A percentile compares a stretch with the other conserved stretches of the same genome.
Evolutionary conservation across 2,113 vertebrate genomes (phyloP).

Genomic region (Colinus virginianus): DNA sequence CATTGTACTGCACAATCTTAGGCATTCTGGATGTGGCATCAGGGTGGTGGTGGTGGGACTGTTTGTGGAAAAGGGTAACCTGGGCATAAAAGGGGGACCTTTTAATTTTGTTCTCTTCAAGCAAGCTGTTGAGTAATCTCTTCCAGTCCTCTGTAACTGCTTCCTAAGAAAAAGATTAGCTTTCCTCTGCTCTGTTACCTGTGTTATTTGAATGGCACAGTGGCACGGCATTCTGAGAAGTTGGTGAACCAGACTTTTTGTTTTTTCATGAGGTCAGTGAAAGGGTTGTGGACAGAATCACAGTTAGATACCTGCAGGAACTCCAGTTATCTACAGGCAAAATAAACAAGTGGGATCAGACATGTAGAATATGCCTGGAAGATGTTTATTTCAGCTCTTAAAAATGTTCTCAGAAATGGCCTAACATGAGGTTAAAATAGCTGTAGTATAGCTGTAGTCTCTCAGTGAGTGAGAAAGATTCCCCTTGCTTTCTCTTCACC

Average conservation of each 20-base stretch:
- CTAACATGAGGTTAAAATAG: no score
- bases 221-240: accelerated
- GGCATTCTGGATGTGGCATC: neutral
- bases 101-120: neutral
- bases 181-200: neutral
- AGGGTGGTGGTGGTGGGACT: neutral
- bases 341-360: no score
- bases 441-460: no score
- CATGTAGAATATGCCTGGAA: no score
- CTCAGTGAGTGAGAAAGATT: neutral
- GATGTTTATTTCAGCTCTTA: no score
- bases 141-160: neutral
- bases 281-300: no score
- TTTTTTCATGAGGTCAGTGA: no score
- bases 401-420: no score
- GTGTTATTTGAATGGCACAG: accelerated
- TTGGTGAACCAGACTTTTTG: neutral
- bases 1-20: neutral
- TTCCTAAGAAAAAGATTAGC: neutral
- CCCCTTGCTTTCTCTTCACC: neutral
- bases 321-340: no score
- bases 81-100: neutral
- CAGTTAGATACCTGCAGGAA: no score
- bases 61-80: neutral
- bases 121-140: neutral